Conservation (phyloP, 1,140 invertebrate genomes). For the Hetaerina americana region DNA sequence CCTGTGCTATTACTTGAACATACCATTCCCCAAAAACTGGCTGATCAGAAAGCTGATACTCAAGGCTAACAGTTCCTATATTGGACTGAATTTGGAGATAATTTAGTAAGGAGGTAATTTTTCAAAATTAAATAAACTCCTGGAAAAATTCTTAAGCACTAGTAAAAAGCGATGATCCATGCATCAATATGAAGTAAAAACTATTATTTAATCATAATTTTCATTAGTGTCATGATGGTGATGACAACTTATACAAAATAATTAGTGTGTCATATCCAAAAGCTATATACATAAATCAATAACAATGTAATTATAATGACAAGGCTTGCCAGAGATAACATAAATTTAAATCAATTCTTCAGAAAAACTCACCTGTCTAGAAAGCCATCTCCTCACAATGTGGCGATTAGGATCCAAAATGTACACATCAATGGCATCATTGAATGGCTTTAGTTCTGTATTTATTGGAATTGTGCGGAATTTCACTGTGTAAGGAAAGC, state of each 20-base stretch:
- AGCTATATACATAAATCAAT: background rate
- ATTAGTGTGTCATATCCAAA: too few species aligned
- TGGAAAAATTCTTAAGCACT: too few species aligned
- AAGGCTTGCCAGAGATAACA: too few species aligned
- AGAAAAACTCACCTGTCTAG: slow-evolving; percentile 46
- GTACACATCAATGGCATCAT: slow-evolving; percentile 76
- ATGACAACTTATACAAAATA: too few species aligned
- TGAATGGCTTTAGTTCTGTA: slow-evolving; percentile 74
- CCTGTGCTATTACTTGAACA: slow-evolving; percentile 76
- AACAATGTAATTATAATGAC: background rate
- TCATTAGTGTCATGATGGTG: background rate
- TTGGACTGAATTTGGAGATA: slow-evolving; percentile 63
- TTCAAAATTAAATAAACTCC: too few species aligned
- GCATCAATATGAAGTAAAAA: too few species aligned
- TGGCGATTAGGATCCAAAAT: slow-evolving; percentile 75
- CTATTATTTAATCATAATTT: too few species aligned
- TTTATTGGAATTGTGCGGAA: slow-evolving; percentile 83
- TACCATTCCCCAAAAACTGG: slow-evolving; percentile 86
- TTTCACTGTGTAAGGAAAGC: too few species aligned
- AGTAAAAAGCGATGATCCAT: too few species aligned
- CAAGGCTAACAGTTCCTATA: slow-evolving; percentile 78
- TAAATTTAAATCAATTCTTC: background rate
- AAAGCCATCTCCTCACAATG: slow-evolving; percentile 82
- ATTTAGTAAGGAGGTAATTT: too few species aligned
- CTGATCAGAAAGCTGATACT: slow-evolving; percentile 81